phyloP scores from a whole-genome alignment of 2,113 vertebrate genomes.

The Acinonyx jubatus region DNA sequence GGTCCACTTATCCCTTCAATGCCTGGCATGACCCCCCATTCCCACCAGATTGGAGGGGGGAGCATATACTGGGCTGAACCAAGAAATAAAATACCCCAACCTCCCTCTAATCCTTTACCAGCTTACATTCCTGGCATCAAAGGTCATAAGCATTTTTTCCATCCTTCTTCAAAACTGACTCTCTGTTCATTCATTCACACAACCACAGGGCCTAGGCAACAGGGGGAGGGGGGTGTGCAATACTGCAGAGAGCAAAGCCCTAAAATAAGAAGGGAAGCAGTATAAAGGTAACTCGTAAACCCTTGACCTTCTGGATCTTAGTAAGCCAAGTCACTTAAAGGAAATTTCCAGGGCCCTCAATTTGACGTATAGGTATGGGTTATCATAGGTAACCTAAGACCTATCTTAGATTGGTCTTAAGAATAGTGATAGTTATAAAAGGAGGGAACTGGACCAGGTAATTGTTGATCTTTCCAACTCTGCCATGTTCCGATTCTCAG shows the following conservation, averaged over 20 bases:
- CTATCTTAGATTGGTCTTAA: background rate
- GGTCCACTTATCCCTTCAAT: background rate
- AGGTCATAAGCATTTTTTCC: background rate
- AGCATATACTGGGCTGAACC: background rate
- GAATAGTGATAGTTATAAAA: background rate
- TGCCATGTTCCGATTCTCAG: background rate
- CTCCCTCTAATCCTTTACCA: no score
- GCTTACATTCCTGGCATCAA: background rate
- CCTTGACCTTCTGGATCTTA: background rate
- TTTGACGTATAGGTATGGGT: background rate
- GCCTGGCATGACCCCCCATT: background rate
- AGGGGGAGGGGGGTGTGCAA: accelerated
- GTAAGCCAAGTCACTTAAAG: background rate
- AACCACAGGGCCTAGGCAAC: background rate
- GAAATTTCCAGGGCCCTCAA: background rate
- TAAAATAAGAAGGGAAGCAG: background rate
- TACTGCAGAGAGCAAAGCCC: background rate
- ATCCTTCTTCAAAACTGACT: background rate
- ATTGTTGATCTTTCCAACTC: background rate
- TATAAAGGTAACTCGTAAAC: background rate
- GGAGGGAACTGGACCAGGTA: background rate
- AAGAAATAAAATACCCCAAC: background rate
- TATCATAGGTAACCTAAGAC: background rate
- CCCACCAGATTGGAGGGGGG: no score
- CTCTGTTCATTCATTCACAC: background rate